Percentiles rank a stretch among this genome's conserved stretches.
These are phyloP conservation scores for Oreotrochilus melanogaster DNA, from an alignment of 2,113 vertebrate genomes.

Conservation along the genomic window DNA sequence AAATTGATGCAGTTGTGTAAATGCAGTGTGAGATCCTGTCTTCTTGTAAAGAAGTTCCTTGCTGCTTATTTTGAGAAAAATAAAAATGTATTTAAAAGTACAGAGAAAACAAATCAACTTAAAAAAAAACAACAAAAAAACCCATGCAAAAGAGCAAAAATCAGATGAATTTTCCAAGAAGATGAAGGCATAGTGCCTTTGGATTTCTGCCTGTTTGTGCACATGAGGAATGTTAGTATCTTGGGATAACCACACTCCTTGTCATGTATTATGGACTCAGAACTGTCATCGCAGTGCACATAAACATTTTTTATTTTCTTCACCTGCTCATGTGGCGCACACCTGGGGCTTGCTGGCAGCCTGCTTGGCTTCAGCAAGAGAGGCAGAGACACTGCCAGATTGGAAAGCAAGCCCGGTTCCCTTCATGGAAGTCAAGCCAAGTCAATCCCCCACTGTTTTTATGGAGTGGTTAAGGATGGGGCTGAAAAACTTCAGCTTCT, in stretches of 20 bases:
- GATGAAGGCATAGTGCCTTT: slow-evolving; percentile 41
- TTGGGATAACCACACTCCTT: slow-evolving; percentile 50
- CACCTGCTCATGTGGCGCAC: slow-evolving; percentile 71
- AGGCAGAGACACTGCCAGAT: slow-evolving; percentile 49
- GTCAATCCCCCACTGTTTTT: slow-evolving; percentile 42
- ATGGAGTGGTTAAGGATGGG: slow-evolving; percentile 43
- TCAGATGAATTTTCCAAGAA: slow-evolving; percentile 26
- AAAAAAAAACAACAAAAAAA: background rate
- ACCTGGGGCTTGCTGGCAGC: slow-evolving; percentile 67
- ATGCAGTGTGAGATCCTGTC: background rate
- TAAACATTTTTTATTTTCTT: slow-evolving; percentile 75
- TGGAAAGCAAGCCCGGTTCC: slow-evolving; percentile 44
- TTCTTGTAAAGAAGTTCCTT: background rate
- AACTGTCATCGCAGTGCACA: slow-evolving; percentile 67
- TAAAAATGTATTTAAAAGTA: background rate
- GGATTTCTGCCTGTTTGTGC: slow-evolving; percentile 51
- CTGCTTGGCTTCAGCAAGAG: background rate
- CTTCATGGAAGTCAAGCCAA: background rate
- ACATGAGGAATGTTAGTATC: slow-evolving; percentile 49
- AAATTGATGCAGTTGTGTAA: background rate
- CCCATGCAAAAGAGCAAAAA: background rate
- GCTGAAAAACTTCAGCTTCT: slow-evolving; percentile 36
- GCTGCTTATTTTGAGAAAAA: background rate
- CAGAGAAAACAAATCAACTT: background rate
- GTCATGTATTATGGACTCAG: slow-evolving; percentile 61